Conservation (phyloP, 2,888 invertebrate genomes). For the Nephrotoma flavescens region DNA sequence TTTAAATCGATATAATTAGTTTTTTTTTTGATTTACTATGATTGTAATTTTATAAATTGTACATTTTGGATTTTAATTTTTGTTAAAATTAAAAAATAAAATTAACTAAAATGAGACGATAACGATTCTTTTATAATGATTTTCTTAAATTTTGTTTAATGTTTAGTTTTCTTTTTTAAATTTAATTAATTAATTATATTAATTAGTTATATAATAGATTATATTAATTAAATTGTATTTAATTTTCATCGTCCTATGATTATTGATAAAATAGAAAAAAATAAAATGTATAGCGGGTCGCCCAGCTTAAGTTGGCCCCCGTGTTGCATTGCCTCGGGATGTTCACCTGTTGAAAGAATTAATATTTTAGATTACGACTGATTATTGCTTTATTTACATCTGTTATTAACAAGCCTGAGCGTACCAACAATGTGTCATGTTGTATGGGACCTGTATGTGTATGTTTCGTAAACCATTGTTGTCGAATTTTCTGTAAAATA, state of each 20-base stretch:
- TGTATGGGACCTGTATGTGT: conserved; percentile 10
- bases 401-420: no score
- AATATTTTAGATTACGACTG: conserved; percentile 12
- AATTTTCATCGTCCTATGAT: conserved; percentile 5
- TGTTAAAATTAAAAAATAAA: not conserved
- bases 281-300: conserved; percentile 3
- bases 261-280: conserved; percentile 3
- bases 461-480: no score
- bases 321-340: conserved; percentile 77
- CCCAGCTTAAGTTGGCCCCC: conserved; percentile 28
- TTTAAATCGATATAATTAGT: not conserved
- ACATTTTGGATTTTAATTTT: not conserved
- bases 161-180: not conserved
- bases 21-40: not conserved
- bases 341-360: conserved; percentile 45
- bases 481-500: no score
- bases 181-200: not conserved
- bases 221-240: not conserved
- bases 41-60: not conserved
- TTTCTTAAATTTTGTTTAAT: not conserved
- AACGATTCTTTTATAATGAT: not conserved
- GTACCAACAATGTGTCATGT: not conserved
- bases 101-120: not conserved
- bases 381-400: no score
- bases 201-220: not conserved